Base-by-base conservation (phyloP, 30 jellyfish, hydroid and myxozoan genomes). In the Aurelia coerulea region DNA sequence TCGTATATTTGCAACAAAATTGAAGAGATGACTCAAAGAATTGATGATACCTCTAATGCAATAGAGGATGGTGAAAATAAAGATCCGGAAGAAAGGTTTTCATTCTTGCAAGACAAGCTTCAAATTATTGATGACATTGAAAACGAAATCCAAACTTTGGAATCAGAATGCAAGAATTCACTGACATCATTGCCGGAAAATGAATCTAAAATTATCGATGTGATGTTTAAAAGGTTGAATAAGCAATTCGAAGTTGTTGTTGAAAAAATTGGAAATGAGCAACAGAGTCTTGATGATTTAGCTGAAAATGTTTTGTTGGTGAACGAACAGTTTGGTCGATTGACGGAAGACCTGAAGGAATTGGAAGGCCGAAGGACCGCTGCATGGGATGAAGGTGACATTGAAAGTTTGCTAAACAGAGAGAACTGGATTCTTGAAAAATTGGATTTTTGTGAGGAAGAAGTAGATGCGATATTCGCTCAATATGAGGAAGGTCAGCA, bases 101-200 rank as follows among this genome's bases (percentile, higher is more conserved):
- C 37, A 0, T 53, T 51, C 13, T 23, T 75, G n/a, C 62, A 56
- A 49, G 74, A 54, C 10, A 60, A 60, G 35, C 14, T 60, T 5
- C 70, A 60, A 13, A 3, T 60, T 11, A 14, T 60, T 5, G 84
- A 73, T 16, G 77, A 34, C 8, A 31, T 84, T 46, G 83, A 84
- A 32, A 49, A 59, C 2, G 81, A 73, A 13, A 60, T 72, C 32
- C 84, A 64, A 41, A 56, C 31, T 13, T 29, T 63, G 10, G 87
- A 84, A 34, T 32, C 60, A 35, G 58, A 67, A 50, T 62, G 59
- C 59, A 42, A 74, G 17, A 69, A 70, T 63, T 52, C 72, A 2
- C 68, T 64, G 32, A 8, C 62, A 5, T 34, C 14, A 13, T 46
- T 84, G 85, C 93, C 93, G 11, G 83, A 84, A 63, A 41, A 10